Conservation (phyloP, 2,113 vertebrate genomes). For the Dromas ardeola region DNA sequence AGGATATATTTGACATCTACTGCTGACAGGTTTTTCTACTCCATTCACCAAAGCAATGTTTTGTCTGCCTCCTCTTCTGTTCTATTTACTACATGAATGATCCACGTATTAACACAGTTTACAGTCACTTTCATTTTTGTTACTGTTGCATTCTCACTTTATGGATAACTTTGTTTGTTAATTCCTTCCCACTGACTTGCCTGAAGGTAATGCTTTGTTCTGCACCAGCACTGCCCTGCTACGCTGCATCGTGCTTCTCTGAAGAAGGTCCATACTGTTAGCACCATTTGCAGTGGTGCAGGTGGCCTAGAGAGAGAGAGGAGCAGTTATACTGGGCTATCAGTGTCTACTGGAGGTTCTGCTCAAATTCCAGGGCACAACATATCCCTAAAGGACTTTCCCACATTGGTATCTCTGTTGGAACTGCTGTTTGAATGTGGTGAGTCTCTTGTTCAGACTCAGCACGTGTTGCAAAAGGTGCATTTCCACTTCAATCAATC, state of each 20-base stretch:
- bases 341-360: background rate
- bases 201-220: background rate
- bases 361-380: background rate
- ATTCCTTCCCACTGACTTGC: background rate
- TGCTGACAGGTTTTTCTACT: conserved; percentile 18
- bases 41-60: background rate
- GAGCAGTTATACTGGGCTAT: background rate
- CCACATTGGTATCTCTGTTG: background rate
- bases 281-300: background rate
- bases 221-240: background rate
- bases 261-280: background rate
- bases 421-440: background rate
- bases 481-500: background rate
- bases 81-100: conserved; percentile 1
- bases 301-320: background rate
- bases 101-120: background rate
- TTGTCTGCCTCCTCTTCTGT: background rate
- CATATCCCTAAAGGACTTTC: background rate
- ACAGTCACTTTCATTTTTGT: background rate
- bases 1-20: conserved; percentile 3
- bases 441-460: background rate
- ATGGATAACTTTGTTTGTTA: background rate
- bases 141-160: background rate
- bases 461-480: background rate
- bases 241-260: fast-evolving